A percentile compares a stretch with the other conserved stretches of the same genome.
phyloP scores from a whole-genome alignment of 2,888 invertebrate genomes.

The Agrochola circellaris region DNA sequence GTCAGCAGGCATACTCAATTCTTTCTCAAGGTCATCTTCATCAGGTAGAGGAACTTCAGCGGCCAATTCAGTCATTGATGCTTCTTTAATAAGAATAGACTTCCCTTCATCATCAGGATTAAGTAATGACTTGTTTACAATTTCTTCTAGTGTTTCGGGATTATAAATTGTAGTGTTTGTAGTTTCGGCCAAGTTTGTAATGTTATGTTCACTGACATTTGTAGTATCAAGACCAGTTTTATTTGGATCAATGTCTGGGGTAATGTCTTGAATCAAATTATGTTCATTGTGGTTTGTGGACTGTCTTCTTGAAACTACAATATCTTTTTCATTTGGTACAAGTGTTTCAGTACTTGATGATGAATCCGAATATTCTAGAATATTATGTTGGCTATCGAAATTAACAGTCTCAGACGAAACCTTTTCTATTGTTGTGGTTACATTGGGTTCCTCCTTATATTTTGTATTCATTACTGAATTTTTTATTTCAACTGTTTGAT shows the following conservation, averaged over 20 bases:
- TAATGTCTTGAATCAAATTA: constrained; percentile 17
- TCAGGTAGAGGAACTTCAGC: constrained; percentile 77
- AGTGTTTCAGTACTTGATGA: constrained; percentile 17
- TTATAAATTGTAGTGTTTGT: constrained; percentile 5
- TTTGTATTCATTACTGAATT: constrained; percentile 10
- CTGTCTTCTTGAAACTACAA: constrained; percentile 3
- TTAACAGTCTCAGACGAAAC: constrained; percentile 4
- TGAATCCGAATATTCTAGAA: constrained; percentile 5
- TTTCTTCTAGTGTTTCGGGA: constrained; percentile 25
- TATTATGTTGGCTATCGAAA: constrained; percentile 7
- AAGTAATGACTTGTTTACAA: constrained; percentile 26
- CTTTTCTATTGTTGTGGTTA: constrained; percentile 15
- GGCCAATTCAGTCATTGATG: constrained; percentile 60
- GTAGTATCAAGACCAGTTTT: constrained; percentile 4
- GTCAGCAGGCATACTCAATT: constrained; percentile 34
- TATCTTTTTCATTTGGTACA: constrained; percentile 14
- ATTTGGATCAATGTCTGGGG: constrained; percentile 12
- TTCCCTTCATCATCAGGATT: constrained; percentile 20
- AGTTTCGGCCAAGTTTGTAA: constrained; percentile 12
- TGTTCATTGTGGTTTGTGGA: background rate
- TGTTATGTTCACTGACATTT: background rate
- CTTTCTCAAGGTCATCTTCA: constrained; percentile 76
- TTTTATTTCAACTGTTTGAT: constrained; percentile 36
- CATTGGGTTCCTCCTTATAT: constrained; percentile 20
- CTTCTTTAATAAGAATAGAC: constrained; percentile 33